A percentile compares a stretch with the other conserved stretches of the same genome.
phyloP scores from a whole-genome alignment of 2,888 invertebrate genomes.

The Isoperla grammatica region DNA sequence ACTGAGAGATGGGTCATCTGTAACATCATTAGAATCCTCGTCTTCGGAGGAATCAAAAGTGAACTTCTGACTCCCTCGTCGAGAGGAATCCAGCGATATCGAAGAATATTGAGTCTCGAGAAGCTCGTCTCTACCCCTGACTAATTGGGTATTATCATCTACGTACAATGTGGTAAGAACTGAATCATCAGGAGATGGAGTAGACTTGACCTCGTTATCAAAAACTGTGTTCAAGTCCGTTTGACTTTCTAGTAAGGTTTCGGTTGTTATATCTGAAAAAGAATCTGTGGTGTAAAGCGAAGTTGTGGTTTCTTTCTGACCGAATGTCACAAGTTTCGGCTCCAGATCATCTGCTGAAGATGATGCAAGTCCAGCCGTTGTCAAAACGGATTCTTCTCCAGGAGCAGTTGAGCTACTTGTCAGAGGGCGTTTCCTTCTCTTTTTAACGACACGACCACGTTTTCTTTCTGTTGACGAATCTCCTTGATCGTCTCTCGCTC shows the following conservation, averaged over 20 bases:
- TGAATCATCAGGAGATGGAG: slow-evolving; percentile 3
- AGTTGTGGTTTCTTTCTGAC: background rate
- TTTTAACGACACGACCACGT: slow-evolving; percentile 7
- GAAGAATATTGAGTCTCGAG: slow-evolving; percentile 4
- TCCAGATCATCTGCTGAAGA: slow-evolving; percentile 12
- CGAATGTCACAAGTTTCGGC: background rate
- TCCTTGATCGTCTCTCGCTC: background rate
- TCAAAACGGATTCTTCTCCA: background rate
- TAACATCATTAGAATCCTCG: no score
- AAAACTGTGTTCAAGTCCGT: background rate
- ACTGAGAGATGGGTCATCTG: no score
- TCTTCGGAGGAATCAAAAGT: background rate
- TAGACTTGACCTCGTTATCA: background rate
- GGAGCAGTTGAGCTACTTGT: slow-evolving; percentile 10
- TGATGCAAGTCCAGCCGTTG: background rate
- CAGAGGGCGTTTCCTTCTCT: slow-evolving; percentile 9
- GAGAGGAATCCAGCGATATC: background rate
- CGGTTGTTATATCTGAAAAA: background rate
- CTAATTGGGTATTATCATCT: slow-evolving; percentile 4
- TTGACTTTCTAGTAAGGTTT: background rate
- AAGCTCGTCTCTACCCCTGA: background rate
- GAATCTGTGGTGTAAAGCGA: background rate
- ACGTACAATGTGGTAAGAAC: slow-evolving; percentile 9
- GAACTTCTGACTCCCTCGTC: slow-evolving; percentile 4
- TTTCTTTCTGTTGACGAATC: background rate